Conservation (phyloP, 2,797 vertebrate species). For the Gastrophryne carolinensis region DNA sequence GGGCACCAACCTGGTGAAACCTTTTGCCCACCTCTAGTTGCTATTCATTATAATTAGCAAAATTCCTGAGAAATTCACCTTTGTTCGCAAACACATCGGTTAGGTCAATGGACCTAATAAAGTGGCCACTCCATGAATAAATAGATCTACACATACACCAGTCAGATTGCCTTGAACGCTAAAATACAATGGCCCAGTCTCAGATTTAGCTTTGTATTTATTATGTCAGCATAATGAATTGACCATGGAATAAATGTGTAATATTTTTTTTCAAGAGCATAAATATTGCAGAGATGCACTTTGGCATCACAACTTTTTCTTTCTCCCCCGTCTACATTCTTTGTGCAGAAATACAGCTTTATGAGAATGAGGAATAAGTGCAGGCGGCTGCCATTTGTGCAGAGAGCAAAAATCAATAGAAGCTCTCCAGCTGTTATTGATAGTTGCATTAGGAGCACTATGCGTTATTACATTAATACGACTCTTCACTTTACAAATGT, state of each 20-base stretch:
- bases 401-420: constrained; percentile 62
- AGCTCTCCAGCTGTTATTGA: constrained; percentile 61
- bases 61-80: neutral
- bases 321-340: constrained; percentile 56
- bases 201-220: constrained; percentile 59
- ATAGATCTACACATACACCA: neutral
- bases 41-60: too few species aligned
- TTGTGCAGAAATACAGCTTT: constrained; percentile 39
- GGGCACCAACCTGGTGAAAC: too few species aligned
- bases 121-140: neutral
- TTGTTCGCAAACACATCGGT: neutral
- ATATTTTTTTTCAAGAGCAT: constrained; percentile 53
- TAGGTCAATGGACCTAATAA: neutral
- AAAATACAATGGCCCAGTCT: constrained; percentile 10
- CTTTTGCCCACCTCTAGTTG: too few species aligned
- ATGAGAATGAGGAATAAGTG: constrained; percentile 46
- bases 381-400: constrained; percentile 48
- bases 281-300: constrained; percentile 50
- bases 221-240: constrained; percentile 55
- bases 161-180: constrained; percentile 9
- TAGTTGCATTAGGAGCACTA: constrained; percentile 52
- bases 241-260: constrained; percentile 28
- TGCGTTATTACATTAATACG: constrained; percentile 55
- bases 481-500: constrained; percentile 54
- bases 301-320: constrained; percentile 22